Evolutionary conservation across 2,797 vertebrate genomes (phyloP), one percentile per base, ranked within the genome.

Genomic region (Parauchenoglanis punctatus): DNA sequence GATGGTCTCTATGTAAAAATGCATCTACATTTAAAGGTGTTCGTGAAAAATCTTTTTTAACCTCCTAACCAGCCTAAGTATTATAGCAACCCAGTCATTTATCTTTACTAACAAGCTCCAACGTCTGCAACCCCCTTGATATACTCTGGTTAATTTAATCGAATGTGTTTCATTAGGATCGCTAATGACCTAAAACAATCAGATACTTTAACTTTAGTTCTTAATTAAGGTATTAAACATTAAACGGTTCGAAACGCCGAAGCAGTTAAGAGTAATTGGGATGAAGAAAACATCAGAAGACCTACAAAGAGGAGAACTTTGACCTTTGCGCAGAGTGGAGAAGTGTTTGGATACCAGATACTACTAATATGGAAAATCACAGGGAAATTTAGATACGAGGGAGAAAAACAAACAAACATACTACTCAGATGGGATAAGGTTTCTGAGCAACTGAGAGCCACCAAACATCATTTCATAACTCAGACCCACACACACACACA

Each of bases 141-240:
- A 25, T 63, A 44, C 56, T 82, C 58, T n/a, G 20, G 40, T 49
- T 49, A 10, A 13, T 82, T 52, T 23, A 67, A 65, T 83, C 35
- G 18, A 20, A 28, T 28, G 61, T 49, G 61, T 82, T 49, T 82
- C 40, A 28, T 65, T 49, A 59, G 28, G 54, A 40, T 35, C 8
- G n/a, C 59, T 81, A 81, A 81, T 28, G 59, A 20, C 23, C 80
- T 17, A 65, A 65, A 65, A 82, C 40, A 65, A 46, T 81, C 56
- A 44, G 56, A 82, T 65, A n/a, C 31, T 28, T 46, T 82, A 7
- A 15, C 35, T 46, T 63, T 63, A 61, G 23, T 35, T 18, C 35
- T 61, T 46, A 44, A 81, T 63, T 17, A 61, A 13, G 56, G 35
- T 35, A 10, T 11, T 58, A 18, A 77, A 31, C 13, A 54, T 77